Evolutionary conservation across 2,797 vertebrate species (phyloP).

Genomic region (Bucorvus abyssinicus): DNA sequence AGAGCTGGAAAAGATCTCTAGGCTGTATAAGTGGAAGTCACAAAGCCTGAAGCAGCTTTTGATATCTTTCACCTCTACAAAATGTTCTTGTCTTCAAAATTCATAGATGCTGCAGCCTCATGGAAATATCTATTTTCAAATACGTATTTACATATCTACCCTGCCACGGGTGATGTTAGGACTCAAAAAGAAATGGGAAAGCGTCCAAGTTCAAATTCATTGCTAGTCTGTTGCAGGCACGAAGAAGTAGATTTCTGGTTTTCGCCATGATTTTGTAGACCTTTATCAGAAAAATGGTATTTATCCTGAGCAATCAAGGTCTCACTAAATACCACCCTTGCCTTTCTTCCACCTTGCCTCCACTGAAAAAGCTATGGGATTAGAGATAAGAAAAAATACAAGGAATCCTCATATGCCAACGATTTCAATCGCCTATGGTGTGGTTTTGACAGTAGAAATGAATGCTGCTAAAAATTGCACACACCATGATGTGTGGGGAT

Average conservation of each 20-base stretch:
- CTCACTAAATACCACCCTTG: not conserved
- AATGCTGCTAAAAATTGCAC: not conserved
- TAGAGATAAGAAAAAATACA: not conserved
- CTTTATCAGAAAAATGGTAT: not conserved
- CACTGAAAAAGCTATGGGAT: not conserved
- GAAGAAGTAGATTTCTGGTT: not conserved
- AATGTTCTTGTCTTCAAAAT: slow-evolving; percentile 2
- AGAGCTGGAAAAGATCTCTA: not conserved
- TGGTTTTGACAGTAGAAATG: not conserved
- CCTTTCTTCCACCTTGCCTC: not conserved
- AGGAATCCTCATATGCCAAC: not conserved
- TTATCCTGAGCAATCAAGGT: not conserved
- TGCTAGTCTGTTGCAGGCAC: not conserved
- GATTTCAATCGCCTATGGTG: not conserved
- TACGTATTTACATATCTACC: not conserved
- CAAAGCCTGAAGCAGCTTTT: slow-evolving; percentile 27
- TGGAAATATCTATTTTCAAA: slow-evolving; percentile 18
- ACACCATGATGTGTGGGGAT: not conserved
- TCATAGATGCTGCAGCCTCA: not conserved
- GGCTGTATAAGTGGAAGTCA: not conserved
- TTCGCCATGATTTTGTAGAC: not conserved
- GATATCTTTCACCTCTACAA: slow-evolving; percentile 9
- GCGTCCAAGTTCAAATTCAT: not conserved
- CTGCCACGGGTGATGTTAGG: not conserved
- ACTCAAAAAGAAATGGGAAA: not conserved